Percentiles rank a stretch among this genome's conserved stretches.
Evolutionary conservation across 2,113 vertebrate genomes (phyloP).

Genomic region (Atractosteus spatula): DNA sequence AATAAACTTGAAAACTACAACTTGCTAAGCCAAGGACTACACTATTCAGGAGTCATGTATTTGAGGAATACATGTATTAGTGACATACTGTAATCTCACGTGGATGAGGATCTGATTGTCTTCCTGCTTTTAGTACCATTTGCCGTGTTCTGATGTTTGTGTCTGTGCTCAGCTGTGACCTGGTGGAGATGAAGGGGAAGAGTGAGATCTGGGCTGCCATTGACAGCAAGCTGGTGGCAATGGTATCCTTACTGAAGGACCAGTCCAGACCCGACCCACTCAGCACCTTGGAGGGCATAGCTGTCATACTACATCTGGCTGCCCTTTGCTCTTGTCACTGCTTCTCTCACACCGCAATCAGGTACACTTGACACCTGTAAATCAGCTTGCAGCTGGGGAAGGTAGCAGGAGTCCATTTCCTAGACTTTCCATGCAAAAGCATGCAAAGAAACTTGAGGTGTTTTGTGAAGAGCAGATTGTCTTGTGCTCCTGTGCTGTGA

Average conservation of each 20-base stretch:
- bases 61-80: too few species aligned
- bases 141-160: neutral
- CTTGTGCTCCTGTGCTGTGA: too few species aligned
- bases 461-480: too few species aligned
- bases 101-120: too few species aligned
- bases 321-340: conserved; percentile 72
- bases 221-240: conserved; percentile 62
- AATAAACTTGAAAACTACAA: too few species aligned
- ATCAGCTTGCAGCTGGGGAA: neutral
- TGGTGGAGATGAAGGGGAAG: conserved; percentile 68
- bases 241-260: conserved; percentile 65
- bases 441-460: too few species aligned
- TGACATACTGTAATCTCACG: too few species aligned
- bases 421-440: too few species aligned
- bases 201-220: conserved; percentile 75
- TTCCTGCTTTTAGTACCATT: too few species aligned
- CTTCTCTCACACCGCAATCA: conserved; percentile 30
- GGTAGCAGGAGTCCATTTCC: neutral
- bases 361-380: conserved; percentile 45
- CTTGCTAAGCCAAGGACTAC: too few species aligned
- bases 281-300: conserved; percentile 69
- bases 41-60: too few species aligned
- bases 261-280: conserved; percentile 34
- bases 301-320: conserved; percentile 69
- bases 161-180: conserved; percentile 50